phyloP scores from a whole-genome alignment of 1,140 invertebrate genomes.

The Leptestheria dahalacensis region DNA sequence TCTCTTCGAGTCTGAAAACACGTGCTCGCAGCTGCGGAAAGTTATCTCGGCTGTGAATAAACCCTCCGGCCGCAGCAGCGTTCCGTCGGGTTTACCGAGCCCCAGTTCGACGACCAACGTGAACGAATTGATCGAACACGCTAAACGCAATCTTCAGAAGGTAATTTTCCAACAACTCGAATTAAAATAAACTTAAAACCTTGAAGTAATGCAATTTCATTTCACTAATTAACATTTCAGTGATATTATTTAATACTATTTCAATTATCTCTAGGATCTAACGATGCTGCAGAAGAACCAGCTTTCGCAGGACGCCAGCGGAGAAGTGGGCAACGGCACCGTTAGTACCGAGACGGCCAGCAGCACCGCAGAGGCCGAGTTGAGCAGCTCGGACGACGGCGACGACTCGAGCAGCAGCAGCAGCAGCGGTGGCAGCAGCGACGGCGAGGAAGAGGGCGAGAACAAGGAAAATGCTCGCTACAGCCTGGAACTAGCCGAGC shows the following conservation, averaged over 20 bases:
- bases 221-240: no score
- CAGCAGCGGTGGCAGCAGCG: constrained; percentile 12
- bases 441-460: constrained; percentile 24
- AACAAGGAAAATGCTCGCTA: constrained; percentile 23
- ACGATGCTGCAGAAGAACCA: constrained; percentile 28
- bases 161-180: constrained; percentile 17
- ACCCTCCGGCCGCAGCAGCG: not conserved
- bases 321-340: not conserved
- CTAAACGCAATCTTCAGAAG: constrained; percentile 46
- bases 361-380: constrained; percentile 21
- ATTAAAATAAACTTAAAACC: no score
- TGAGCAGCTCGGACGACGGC: constrained; percentile 20
- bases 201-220: no score
- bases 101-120: constrained; percentile 10
- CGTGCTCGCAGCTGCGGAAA: constrained; percentile 61
- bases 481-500: constrained; percentile 42
- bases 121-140: constrained; percentile 39
- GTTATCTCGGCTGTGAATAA: no score
- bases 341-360: not conserved
- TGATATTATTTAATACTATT: no score
- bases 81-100: not conserved
- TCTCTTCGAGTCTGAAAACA: constrained; percentile 71
- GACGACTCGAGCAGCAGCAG: not conserved
- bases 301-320: not conserved
- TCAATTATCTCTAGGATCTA: not conserved